Evolutionary conservation across 2,797 vertebrate species (phyloP).

Genomic region (Dallia pectoralis): DNA sequence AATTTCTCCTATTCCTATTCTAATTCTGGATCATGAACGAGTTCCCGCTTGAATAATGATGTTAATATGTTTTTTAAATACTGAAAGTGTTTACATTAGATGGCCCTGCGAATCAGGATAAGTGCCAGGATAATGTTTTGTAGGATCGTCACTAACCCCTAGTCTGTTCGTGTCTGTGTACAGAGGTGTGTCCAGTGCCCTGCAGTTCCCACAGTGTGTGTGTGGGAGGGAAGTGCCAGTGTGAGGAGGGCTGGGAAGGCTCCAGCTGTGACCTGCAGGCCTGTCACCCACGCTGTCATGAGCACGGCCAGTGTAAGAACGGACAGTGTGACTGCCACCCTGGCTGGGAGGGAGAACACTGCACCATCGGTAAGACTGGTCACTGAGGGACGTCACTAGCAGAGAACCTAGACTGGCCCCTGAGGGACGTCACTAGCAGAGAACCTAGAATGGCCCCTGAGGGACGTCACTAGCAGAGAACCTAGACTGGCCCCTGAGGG

Average conservation of each 20-base stretch:
- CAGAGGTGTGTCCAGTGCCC: conserved; percentile 82
- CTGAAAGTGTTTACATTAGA: not conserved
- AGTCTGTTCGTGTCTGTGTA: not conserved
- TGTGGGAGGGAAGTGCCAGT: conserved; percentile 79
- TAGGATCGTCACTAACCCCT: not conserved
- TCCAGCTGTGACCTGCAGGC: conserved; percentile 79
- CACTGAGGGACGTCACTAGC: not conserved
- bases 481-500: no score
- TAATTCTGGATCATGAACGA: conserved; percentile 25
- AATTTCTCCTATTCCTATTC: not conserved
- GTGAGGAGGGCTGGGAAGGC: conserved; percentile 86
- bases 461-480: not conserved
- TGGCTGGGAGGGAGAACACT: conserved; percentile 88
- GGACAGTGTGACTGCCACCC: conserved; percentile 86
- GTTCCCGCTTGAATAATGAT: conserved; percentile 1
- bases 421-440: not conserved
- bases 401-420: not conserved
- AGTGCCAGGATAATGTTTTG: not conserved
- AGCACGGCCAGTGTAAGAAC: conserved; percentile 83
- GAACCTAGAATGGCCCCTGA: conserved; percentile 45
- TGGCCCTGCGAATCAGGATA: not conserved
- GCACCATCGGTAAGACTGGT: conserved; percentile 82
- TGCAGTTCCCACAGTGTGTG: conserved; percentile 82
- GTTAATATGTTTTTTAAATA: not conserved
- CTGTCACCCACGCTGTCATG: conserved; percentile 82